phyloP scores from a whole-genome alignment of 2,113 vertebrate species.

The Nibea coibor region DNA sequence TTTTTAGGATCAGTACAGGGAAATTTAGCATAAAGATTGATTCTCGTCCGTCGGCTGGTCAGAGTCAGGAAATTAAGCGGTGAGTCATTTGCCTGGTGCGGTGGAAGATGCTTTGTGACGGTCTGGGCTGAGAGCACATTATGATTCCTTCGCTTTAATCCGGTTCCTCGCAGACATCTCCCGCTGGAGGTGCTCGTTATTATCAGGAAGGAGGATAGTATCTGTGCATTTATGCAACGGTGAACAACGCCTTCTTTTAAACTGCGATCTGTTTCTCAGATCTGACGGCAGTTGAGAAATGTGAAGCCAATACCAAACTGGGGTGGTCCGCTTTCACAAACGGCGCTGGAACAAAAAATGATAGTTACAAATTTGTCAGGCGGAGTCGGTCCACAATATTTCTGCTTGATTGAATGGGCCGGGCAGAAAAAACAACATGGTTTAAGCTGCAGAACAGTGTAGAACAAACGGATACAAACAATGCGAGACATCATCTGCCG shows the following conservation, averaged over 20 bases:
- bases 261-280: background rate
- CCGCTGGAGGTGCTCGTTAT: background rate
- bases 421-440: no score
- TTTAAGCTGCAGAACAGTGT: no score
- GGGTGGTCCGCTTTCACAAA: no score
- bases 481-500: no score
- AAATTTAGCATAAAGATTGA: constrained; percentile 83
- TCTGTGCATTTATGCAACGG: background rate
- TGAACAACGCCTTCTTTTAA: background rate
- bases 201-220: background rate
- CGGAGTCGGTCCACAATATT: no score
- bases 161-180: constrained; percentile 18
- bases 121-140: constrained; percentile 2
- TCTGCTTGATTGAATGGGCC: no score
- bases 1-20: constrained; percentile 81
- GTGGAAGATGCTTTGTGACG: constrained; percentile 49
- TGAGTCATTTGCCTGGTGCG: constrained; percentile 66
- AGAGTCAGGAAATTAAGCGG: constrained; percentile 75
- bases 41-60: constrained; percentile 77
- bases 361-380: no score
- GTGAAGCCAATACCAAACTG: no score
- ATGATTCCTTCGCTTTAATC: constrained; percentile 17
- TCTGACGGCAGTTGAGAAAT: background rate
- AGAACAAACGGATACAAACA: no score
- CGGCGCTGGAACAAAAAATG: no score